Evolutionary conservation across 2,888 invertebrate genomes (phyloP).

Genomic region (Standfussiana lucernea): DNA sequence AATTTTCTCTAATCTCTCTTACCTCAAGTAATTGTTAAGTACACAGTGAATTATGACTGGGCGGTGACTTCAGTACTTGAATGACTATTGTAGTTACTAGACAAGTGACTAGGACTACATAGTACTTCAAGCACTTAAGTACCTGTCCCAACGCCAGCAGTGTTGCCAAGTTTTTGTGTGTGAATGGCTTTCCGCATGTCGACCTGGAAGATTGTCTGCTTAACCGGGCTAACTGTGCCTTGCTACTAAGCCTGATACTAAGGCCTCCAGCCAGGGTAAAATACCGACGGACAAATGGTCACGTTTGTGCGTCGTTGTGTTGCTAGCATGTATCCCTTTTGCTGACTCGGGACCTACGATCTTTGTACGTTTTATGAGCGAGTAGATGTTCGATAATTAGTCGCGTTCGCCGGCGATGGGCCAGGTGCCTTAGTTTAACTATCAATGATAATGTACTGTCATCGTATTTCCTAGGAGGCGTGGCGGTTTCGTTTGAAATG

Average conservation of each 20-base stretch:
- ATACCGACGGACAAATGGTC: no score
- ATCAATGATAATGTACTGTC: slow-evolving; percentile 1
- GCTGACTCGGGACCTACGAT: neutral
- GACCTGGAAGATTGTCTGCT: neutral
- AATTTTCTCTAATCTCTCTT: neutral
- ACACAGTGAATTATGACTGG: slow-evolving; percentile 18
- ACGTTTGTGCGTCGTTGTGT: no score
- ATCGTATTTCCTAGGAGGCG: slow-evolving; percentile 14
- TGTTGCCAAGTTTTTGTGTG: neutral
- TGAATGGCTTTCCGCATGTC: neutral
- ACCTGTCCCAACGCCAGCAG: neutral
- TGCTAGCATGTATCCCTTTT: no score
- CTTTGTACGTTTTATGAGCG: neutral
- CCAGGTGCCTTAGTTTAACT: neutral
- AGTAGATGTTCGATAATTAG: neutral
- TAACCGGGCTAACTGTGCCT: neutral
- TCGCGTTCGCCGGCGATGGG: neutral
- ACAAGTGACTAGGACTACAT: neutral
- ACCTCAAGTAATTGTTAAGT: slow-evolving; percentile 6
- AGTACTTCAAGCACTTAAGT: neutral
- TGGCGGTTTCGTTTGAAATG: neutral
- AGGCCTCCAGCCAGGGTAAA: no score
- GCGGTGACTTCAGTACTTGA: slow-evolving; percentile 8
- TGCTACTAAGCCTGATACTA: neutral
- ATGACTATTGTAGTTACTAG: slow-evolving; percentile 9